Conservation (phyloP, 1,140 invertebrate species). For the Drosophila pachea region DNA sequence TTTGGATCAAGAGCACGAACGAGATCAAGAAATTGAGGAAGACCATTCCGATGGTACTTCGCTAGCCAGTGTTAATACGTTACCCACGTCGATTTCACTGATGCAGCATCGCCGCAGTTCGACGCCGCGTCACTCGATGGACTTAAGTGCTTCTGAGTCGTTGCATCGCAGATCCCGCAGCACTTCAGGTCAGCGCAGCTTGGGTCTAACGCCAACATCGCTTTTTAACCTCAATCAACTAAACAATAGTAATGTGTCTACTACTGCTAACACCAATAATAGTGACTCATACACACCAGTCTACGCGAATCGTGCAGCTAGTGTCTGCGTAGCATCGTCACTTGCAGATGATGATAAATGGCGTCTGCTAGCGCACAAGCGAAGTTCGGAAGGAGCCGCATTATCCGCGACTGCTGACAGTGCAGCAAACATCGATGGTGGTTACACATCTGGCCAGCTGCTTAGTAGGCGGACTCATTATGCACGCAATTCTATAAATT, state of each 20-base stretch:
- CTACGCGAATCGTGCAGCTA: conserved; percentile 71
- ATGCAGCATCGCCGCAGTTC: conserved; percentile 75
- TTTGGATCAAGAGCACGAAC: conserved; percentile 36
- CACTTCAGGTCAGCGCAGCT: conserved; percentile 74
- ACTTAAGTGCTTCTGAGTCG: conserved; percentile 50
- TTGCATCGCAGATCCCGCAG: conserved; percentile 61
- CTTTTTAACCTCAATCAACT: conserved; percentile 49
- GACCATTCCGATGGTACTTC: conserved; percentile 64
- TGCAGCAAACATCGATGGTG: neutral
- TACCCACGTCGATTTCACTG: conserved; percentile 70
- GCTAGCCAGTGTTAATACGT: conserved; percentile 62
- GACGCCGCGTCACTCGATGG: conserved; percentile 65
- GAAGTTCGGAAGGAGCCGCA: conserved; percentile 65
- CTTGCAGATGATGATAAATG: conserved; percentile 78
- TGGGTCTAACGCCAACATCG: conserved; percentile 74
- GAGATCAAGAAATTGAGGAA: conserved; percentile 29
- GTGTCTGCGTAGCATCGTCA: conserved; percentile 65
- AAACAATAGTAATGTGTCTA: conserved; percentile 29
- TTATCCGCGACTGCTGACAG: conserved; percentile 10
- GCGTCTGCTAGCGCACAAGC: conserved; percentile 72
- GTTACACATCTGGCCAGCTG: conserved; percentile 35
- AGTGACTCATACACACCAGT: conserved; percentile 72
- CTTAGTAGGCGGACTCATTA: conserved; percentile 72
- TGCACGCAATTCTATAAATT: conserved; percentile 73
- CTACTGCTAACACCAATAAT: conserved; percentile 32